A percentile compares a stretch with the other conserved stretches of the same genome.
Conservation (phyloP, 2,797 vertebrate genomes). For the Coluber constrictor region DNA sequence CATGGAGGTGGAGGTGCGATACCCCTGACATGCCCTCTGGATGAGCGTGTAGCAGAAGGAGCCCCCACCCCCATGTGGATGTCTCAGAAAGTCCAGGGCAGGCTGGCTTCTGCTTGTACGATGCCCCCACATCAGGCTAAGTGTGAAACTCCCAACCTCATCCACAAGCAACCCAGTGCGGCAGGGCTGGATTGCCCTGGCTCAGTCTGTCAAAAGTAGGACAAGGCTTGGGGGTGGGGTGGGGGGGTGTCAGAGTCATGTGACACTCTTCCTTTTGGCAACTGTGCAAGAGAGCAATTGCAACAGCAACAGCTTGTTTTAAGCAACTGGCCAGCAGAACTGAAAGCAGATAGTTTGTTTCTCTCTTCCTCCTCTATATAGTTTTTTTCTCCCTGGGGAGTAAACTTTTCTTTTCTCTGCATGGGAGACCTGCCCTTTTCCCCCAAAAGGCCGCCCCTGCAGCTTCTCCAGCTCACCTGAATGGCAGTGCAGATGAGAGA, state of each 20-base stretch:
- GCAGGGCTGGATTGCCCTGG: neutral
- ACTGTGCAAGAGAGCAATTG: neutral
- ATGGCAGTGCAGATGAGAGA: constrained; percentile 85
- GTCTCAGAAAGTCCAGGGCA: neutral
- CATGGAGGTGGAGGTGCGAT: neutral
- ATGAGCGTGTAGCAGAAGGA: neutral
- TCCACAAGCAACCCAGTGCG: neutral
- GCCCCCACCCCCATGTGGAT: neutral
- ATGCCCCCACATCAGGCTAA: neutral
- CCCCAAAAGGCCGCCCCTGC: neutral
- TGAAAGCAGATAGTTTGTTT: neutral
- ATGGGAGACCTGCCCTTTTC: neutral
- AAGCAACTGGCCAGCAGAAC: neutral
- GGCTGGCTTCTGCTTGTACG: neutral
- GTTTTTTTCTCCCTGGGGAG: neutral
- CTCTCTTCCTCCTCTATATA: neutral
- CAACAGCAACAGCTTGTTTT: neutral
- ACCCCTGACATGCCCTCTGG: too few species aligned
- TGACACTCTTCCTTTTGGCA: neutral
- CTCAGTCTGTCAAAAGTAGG: neutral
- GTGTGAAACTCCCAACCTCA: neutral
- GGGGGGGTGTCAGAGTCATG: neutral
- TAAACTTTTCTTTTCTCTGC: neutral
- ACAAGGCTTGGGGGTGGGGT: neutral
- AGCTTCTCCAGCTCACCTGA: constrained; percentile 74